Evolutionary conservation across 1,140 invertebrate genomes (phyloP).

Genomic region (Ganaspis sp.): DNA sequence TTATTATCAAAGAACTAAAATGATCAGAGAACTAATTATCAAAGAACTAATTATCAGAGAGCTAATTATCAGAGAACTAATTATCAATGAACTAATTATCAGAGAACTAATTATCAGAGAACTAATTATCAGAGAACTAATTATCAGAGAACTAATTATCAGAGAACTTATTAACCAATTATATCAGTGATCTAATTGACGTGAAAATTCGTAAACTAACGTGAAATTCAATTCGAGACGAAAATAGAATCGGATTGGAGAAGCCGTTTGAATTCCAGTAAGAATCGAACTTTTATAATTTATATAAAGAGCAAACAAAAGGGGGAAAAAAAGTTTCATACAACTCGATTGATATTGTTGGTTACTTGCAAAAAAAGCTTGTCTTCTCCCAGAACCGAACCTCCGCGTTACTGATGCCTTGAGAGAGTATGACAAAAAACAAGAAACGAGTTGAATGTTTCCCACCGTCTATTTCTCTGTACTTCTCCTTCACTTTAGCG

Average conservation of each 20-base stretch:
- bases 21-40: no score
- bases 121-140: no score
- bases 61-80: no score
- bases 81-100: no score
- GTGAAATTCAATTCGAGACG: no score
- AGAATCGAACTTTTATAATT: background rate
- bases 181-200: background rate
- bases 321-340: background rate
- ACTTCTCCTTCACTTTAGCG: slow-evolving; percentile 40
- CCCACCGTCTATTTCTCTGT: slow-evolving; percentile 46
- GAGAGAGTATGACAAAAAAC: slow-evolving; percentile 61
- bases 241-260: background rate
- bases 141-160: no score
- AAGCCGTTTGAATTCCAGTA: background rate
- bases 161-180: no score
- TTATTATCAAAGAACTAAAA: no score
- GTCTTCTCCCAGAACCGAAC: slow-evolving; percentile 47
- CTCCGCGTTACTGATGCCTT: slow-evolving; percentile 32
- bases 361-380: slow-evolving; percentile 47
- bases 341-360: slow-evolving; percentile 40
- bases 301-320: slow-evolving; percentile 58
- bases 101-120: no score
- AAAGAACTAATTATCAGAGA: no score
- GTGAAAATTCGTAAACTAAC: no score
- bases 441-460: slow-evolving; percentile 66